Evolutionary conservation across 1,140 invertebrate genomes (phyloP), one percentile per base, ranked within the genome.

Genomic region (Ostrea denselamellosa): DNA sequence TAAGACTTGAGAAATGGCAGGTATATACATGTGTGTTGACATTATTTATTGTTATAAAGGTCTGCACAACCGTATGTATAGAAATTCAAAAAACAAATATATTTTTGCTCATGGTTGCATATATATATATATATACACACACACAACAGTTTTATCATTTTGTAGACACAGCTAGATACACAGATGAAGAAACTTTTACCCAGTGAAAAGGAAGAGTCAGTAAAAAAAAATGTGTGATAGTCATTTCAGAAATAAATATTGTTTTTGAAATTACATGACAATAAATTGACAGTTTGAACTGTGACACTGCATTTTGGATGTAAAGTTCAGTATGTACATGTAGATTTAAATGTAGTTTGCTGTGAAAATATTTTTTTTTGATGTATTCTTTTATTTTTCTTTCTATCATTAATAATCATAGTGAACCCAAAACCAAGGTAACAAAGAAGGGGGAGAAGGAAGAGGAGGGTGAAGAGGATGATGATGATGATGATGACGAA

Each of bases 161-260:
- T 90, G 22, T 68, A 93, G 92, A 90, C 85, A 25, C 90, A 91
- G 68, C 86, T 93, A 28, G 91, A 90, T 77, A 90, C 91, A 85
- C 87, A 90, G 19, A 92, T 93, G 91, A 82, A 84, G 25, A 93
- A 93, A 86, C 34, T 93, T 25, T 85, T 92, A 25, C 92, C 92
- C 51, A 90, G 90, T 82, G 91, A 92, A 51, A 90, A 89, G 89
- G 90, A 90, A 86, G 89, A 85, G 83, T n/a, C 85, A 90, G 17
- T 92, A 91, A 9, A 44, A 14, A 28, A 52, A 10, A 9, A 12
- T 68, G 34, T 28, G 5, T 4, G 14, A 81, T 8, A 10, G 8
- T 77, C 14, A 19, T 28, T 82, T 10, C 22, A 86, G 81, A 19
- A 56, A 22, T 58, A 44, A 86, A 17, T 4, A 7, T 71, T 34